Percentiles rank a stretch among this genome's conserved stretches.
Conservation (phyloP, 2,888 invertebrate species). For the Erpobdella octoculata region DNA sequence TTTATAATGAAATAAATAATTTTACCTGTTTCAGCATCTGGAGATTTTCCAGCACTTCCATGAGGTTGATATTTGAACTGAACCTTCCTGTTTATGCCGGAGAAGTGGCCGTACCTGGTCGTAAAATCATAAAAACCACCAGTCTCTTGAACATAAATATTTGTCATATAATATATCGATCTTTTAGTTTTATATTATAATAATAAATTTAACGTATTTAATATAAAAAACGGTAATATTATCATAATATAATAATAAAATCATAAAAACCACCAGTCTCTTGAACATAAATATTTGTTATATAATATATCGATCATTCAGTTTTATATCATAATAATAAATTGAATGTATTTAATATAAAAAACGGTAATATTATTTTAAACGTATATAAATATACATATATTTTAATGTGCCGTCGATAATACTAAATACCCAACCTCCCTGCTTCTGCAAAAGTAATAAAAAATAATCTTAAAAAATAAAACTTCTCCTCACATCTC, state of each 20-base stretch:
- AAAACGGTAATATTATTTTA: no score
- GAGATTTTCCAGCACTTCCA: slow-evolving; percentile 56
- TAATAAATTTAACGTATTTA: no score
- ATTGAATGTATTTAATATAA: no score
- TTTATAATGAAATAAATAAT: not conserved
- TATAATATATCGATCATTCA: no score
- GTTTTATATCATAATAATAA: no score
- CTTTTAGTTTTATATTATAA: no score
- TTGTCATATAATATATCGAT: not conserved
- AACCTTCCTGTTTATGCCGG: slow-evolving; percentile 97
- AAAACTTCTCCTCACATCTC: slow-evolving; percentile 77
- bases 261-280: not conserved
- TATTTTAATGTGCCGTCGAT: not conserved
- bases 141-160: not conserved
- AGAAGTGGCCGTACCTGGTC: slow-evolving; percentile 69
- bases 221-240: no score
- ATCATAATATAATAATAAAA: no score
- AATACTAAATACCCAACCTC: not conserved
- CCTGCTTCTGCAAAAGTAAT: no score
- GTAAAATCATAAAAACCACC: not conserved
- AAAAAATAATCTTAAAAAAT: no score
- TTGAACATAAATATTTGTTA: no score
- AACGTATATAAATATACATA: no score
- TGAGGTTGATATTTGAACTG: slow-evolving; percentile 98
- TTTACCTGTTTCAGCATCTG: not conserved